Conservation (phyloP, 2,113 vertebrate species). For the Strix uralensis region DNA sequence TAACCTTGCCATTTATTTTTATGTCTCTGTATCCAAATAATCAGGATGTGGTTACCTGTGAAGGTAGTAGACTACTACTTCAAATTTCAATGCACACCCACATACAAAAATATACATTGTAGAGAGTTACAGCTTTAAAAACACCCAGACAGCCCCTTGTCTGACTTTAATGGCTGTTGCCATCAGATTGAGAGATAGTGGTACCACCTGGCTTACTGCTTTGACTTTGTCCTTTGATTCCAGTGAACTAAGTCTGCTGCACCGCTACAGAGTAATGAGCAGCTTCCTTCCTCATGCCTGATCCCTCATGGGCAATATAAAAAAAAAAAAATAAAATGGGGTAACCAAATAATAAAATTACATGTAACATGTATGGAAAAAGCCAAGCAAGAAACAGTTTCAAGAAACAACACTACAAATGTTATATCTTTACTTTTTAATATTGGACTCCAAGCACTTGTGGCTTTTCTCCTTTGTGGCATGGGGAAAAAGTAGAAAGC, state of each 20-base stretch:
- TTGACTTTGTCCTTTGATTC: background rate
- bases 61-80: constrained; percentile 59
- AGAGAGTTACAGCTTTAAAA: constrained; percentile 2
- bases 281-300: background rate
- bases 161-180: background rate
- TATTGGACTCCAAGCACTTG: background rate
- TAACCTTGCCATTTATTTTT: constrained; percentile 77
- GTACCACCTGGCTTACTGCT: background rate
- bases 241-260: background rate
- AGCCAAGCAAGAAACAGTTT: background rate
- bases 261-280: background rate
- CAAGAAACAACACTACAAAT: background rate
- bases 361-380: background rate
- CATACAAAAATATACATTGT: constrained; percentile 68
- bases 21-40: constrained; percentile 69
- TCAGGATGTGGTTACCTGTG: constrained; percentile 79
- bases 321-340: too few species aligned
- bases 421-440: background rate
- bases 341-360: background rate
- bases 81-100: constrained; percentile 63
- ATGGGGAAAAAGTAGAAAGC: background rate
- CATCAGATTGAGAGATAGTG: background rate
- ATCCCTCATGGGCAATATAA: background rate
- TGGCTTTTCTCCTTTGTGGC: background rate
- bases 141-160: background rate